Evolutionary conservation across 1,140 invertebrate species (phyloP), one percentile per base, ranked within the genome.

Genomic region (Tetraneura akinire): DNA sequence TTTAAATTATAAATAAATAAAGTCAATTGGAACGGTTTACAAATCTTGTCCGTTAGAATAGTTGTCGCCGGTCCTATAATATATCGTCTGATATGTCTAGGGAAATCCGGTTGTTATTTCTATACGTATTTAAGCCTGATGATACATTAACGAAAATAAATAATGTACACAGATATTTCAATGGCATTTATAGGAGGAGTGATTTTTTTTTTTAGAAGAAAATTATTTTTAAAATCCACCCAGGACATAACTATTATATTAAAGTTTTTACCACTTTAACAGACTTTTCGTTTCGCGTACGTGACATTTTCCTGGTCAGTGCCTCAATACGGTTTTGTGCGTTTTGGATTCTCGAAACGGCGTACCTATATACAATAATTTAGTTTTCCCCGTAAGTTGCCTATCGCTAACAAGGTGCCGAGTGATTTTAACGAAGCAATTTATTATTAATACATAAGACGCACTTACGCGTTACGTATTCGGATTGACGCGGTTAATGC

Each of bases 201-300:
- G 26, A 32, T 26, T 62, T 62, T 32, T 62, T 26, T 62, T 62
- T 32, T 62, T 32, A 29, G 13, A 62, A 62, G 29, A 16, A 62
- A 62, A 32, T 62, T 18, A 62, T 62, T 29, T 62, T 62, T 32
- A 32, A 62, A 62, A 3, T 37, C 32, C 32, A 18, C 29, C 18
- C 9, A 26, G 16, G 2, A 16, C 1, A 18, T 4, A 37, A 37
- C 3, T 37, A 37, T 4, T 37, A 37, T 37, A 37, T n/a, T n/a
- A n/a, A 14, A 3, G 29, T 26, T 62, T 62, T 60, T 32, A 3
- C 29, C 60, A 62, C 60, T 62, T 32, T 11, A 62, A 62, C 60
- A 62, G 26, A 32, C 26, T 62, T 62, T 62, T 32, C 29, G 60
- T 62, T 62, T 32, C 26, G 18, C 6, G 60, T 62, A 62, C 60